phyloP scores from a whole-genome alignment of 2,888 invertebrate genomes.

The Clivina fossor region DNA sequence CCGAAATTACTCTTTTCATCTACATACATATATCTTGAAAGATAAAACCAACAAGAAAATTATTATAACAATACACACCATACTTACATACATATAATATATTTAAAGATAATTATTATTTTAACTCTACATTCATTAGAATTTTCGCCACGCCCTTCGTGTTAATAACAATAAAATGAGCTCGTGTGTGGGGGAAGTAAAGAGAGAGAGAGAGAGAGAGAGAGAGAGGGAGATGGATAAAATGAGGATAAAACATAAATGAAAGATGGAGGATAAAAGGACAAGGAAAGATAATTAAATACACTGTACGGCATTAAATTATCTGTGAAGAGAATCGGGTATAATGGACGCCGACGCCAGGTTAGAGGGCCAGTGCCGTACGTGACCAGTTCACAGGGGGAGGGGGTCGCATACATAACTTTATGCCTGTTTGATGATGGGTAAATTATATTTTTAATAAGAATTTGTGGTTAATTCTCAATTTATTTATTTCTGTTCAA shows the following conservation, averaged over 20 bases:
- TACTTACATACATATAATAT: too few species aligned
- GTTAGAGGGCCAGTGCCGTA: conserved; percentile 25
- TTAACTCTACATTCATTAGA: conserved; percentile 20
- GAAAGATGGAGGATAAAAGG: conserved; percentile 33
- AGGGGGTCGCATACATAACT: too few species aligned
- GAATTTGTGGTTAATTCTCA: not conserved
- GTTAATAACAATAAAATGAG: conserved; percentile 22
- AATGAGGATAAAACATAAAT: conserved; percentile 25
- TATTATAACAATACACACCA: too few species aligned
- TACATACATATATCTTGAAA: too few species aligned
- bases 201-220: conserved; percentile 3
- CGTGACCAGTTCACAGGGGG: conserved; percentile 10
- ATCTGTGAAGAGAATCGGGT: conserved; percentile 43
- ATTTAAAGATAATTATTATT: conserved; percentile 17
- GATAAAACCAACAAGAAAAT: too few species aligned
- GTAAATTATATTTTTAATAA: not conserved
- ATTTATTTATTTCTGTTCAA: too few species aligned
- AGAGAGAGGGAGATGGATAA: conserved; percentile 11
- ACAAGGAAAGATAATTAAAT: conserved; percentile 49
- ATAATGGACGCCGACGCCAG: conserved; percentile 17
- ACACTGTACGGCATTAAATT: conserved; percentile 54
- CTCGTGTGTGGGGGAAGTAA: not conserved
- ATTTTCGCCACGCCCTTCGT: conserved; percentile 17
- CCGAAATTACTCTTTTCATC: too few species aligned
- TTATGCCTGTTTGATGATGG: not conserved